Conservation (phyloP, 2,888 invertebrate species). For the Lagria hirta region DNA sequence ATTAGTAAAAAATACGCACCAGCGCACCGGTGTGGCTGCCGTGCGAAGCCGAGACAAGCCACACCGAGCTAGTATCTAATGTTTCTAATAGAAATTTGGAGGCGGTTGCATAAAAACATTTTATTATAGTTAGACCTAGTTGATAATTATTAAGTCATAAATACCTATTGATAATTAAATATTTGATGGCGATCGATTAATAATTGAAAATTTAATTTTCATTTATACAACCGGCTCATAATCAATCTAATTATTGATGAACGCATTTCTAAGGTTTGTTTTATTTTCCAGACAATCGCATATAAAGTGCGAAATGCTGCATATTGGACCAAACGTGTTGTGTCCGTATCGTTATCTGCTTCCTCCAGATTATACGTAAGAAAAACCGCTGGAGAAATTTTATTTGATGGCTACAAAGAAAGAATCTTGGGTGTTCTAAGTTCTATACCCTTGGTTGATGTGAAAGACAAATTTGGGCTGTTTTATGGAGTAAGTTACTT, state of each 20-base stretch:
- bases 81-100: no score
- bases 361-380: slow-evolving; percentile 57
- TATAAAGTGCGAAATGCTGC: slow-evolving; percentile 62
- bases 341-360: slow-evolving; percentile 56
- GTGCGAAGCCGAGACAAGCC: no score
- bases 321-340: slow-evolving; percentile 58
- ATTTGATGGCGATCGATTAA: no score
- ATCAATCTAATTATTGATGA: slow-evolving; percentile 4
- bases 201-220: no score
- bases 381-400: slow-evolving; percentile 67
- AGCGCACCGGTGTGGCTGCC: no score
- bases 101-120: no score
- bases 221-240: no score
- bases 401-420: slow-evolving; percentile 82
- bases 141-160: no score
- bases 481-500: slow-evolving; percentile 66
- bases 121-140: no score
- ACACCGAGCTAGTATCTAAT: no score
- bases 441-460: slow-evolving; percentile 60
- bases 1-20: no score
- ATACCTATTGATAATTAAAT: no score
- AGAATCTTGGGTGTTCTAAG: slow-evolving; percentile 67
- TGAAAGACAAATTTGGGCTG: slow-evolving; percentile 80
- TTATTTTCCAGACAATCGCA: slow-evolving; percentile 59
- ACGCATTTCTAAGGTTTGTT: slow-evolving; percentile 3